Percentiles rank a stretch among this genome's conserved stretches.
Evolutionary conservation across 2,797 vertebrate species (phyloP).

Genomic region (Oophaga sylvatica): DNA sequence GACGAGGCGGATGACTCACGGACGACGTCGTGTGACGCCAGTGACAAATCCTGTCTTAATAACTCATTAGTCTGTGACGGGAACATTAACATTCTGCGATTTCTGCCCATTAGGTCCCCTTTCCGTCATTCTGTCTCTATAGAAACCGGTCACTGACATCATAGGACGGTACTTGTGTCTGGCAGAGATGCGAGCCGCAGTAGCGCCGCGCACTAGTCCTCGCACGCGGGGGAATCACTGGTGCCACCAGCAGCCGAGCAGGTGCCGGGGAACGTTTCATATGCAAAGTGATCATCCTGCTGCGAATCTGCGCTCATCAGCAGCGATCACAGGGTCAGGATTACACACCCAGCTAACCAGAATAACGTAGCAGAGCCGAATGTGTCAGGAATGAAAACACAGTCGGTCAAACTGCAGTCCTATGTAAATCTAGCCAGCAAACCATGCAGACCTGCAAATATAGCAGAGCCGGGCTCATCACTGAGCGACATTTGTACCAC

Average conservation of each 20-base stretch:
- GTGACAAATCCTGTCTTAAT: background rate
- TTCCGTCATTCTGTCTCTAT: constrained; percentile 47
- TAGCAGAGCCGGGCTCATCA: background rate
- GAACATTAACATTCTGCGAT: background rate
- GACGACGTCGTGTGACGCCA: background rate
- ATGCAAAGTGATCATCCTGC: background rate
- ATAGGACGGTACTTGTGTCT: background rate
- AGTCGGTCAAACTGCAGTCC: no score
- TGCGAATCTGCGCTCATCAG: background rate
- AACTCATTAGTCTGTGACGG: background rate
- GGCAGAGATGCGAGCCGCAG: background rate
- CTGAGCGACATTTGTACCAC: no score
- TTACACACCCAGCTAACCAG: background rate
- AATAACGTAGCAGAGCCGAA: background rate
- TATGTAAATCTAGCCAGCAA: background rate
- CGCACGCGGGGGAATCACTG: background rate
- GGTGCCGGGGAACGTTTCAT: background rate
- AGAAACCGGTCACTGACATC: constrained; percentile 40
- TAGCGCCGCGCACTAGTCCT: no score
- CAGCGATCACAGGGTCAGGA: background rate
- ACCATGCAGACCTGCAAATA: background rate
- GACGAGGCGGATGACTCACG: background rate
- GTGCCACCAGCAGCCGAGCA: background rate
- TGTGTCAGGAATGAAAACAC: background rate
- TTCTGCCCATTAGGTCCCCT: background rate